Conservation (phyloP, 2,113 vertebrate genomes). For the Alectura lathami region DNA sequence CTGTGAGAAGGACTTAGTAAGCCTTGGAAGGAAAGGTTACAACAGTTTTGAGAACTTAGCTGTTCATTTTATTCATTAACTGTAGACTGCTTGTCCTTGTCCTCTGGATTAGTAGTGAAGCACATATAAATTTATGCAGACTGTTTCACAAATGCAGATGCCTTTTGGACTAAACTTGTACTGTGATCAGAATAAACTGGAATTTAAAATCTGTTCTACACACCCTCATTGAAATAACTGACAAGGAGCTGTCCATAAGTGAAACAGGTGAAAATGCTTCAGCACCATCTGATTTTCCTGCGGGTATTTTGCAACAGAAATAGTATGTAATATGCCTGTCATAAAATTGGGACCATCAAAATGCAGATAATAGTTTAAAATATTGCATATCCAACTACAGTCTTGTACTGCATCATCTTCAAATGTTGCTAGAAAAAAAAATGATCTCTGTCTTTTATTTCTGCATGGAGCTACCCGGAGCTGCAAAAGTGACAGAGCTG, state of each 20-base stretch:
- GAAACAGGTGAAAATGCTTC: slow-evolving; percentile 54
- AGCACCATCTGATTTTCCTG: slow-evolving; percentile 30
- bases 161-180: not conserved
- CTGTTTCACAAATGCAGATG: not conserved
- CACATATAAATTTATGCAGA: not conserved
- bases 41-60: not conserved
- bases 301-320: slow-evolving; percentile 52
- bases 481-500: not conserved
- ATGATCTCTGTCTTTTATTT: not conserved
- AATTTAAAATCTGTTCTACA: not conserved
- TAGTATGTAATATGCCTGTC: slow-evolving; percentile 64
- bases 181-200: not conserved
- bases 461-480: not conserved
- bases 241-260: slow-evolving; percentile 28
- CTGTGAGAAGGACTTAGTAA: not conserved
- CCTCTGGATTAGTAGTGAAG: not conserved
- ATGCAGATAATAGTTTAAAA: not conserved
- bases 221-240: slow-evolving; percentile 19
- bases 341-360: slow-evolving; percentile 7
- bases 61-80: not conserved
- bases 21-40: not conserved
- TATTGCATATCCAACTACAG: not conserved
- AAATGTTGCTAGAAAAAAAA: not conserved
- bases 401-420: not conserved
- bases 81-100: slow-evolving; percentile 2